A percentile compares a stretch with the other conserved stretches of the same genome.
Evolutionary conservation across 2,113 vertebrate genomes (phyloP).

Genomic region (Tricholaema leucomelas): DNA sequence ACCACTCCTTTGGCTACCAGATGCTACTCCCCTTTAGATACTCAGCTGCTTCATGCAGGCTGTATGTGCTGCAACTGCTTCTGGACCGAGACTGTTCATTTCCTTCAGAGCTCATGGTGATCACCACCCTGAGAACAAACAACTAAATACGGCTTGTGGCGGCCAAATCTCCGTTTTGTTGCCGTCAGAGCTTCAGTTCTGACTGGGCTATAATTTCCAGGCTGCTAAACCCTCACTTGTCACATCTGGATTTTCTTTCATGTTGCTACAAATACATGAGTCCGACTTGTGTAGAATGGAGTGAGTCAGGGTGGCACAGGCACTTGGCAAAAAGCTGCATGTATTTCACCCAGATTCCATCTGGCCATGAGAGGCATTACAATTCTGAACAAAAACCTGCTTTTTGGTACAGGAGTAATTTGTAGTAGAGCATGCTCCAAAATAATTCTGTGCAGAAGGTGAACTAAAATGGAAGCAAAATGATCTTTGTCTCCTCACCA

Average conservation of each 20-base stretch:
- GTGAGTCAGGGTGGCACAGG: constrained; percentile 18
- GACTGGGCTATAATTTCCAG: constrained; percentile 35
- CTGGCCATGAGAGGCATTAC: not conserved
- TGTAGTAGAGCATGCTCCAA: not conserved
- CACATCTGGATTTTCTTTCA: constrained; percentile 38
- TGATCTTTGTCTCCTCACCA: not conserved
- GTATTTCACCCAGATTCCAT: constrained; percentile 4
- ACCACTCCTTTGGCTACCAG: not conserved
- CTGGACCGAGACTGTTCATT: accelerated
- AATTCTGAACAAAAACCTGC: not conserved
- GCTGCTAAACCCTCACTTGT: constrained; percentile 49
- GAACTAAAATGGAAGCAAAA: not conserved
- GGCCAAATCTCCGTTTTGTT: constrained; percentile 2
- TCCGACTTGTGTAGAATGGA: constrained; percentile 54
- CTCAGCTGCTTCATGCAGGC: not conserved
- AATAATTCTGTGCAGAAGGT: not conserved
- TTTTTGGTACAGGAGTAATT: constrained; percentile 14
- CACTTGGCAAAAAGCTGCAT: not conserved
- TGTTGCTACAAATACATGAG: constrained; percentile 9
- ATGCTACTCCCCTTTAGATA: accelerated
- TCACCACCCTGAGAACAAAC: not conserved
- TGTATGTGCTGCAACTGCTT: accelerated
- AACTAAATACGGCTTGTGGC: not conserved
- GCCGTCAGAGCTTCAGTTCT: constrained; percentile 21
- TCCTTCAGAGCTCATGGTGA: not conserved